Base-by-base conservation (phyloP, 2,888 invertebrate genomes). In the Ganaspis brasiliensis region DNA sequence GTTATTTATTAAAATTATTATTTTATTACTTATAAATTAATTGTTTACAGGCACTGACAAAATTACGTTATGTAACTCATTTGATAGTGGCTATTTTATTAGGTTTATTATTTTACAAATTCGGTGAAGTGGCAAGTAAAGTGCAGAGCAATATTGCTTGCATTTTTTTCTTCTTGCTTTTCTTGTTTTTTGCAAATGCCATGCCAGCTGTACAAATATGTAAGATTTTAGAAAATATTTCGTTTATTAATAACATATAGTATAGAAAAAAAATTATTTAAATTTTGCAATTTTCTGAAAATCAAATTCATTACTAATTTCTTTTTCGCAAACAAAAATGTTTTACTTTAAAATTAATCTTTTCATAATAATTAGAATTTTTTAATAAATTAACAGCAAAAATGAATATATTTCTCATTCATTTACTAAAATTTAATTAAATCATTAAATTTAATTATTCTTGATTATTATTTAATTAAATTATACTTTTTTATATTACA, bases 161-260 rank as follows among this genome's bases (percentile, higher is more conserved):
- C 79, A 83, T 94, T 9, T 94, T 94, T 90, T 94, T 94, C 87
- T 93, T 94, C 79, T 82, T 94, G 19, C 89, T 94, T 24, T 94
- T 94, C 83, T 89, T 94, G 2, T 94, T 93, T 88, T 94, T 94
- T 89, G 93, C 94, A 0, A 94, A 94, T 86, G 92, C 94, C 0
- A 94, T 94, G 94, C 94, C 94, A 1, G 93, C 94, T 31, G 94
- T 94, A 67, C 93, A 93, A 79, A 93, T 93, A 76, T 94, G 94
- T 94, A 90, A 94, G 95, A 93, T n/a, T n/a, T n/a, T n/a, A n/a
- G n/a, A n/a, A n/a, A n/a, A n/a, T n/a, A n/a, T n/a, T n/a, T n/a
- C n/a, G n/a, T n/a, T n/a, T n/a, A n/a, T n/a, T n/a, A n/a, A n/a
- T n/a, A 49, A 49, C 4, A 49, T 35, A 35, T 35, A n/a, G n/a